phyloP scores from a whole-genome alignment of 1,140 invertebrate species.

The Penaeus vannamei region DNA sequence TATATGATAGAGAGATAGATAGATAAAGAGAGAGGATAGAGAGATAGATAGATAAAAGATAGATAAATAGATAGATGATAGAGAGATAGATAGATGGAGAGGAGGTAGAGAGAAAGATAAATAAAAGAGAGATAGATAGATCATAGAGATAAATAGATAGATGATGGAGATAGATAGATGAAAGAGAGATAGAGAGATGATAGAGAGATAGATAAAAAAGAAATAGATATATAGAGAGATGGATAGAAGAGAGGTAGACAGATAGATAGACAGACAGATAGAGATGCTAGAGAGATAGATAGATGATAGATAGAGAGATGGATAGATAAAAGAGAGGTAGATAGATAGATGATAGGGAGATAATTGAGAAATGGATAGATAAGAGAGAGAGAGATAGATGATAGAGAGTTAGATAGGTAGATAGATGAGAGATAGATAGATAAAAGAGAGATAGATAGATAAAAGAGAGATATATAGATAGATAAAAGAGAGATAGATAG shows the following conservation, averaged over 20 bases:
- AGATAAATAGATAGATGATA: background rate
- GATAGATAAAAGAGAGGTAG: background rate
- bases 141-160: too few species aligned
- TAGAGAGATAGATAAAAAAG: background rate
- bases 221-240: too few species aligned
- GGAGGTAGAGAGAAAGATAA: too few species aligned
- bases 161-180: too few species aligned
- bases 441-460: too few species aligned
- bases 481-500: too few species aligned
- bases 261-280: background rate
- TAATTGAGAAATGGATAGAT: too few species aligned
- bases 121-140: too few species aligned
- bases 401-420: too few species aligned
- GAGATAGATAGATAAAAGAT: background rate
- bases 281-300: slow-evolving; percentile 18
- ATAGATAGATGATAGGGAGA: too few species aligned
- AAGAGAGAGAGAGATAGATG: background rate
- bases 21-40: background rate
- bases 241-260: slow-evolving; percentile 4
- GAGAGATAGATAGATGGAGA: background rate
- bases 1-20: background rate
- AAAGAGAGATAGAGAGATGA: background rate
- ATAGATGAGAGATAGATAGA: too few species aligned
- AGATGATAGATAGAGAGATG: background rate
- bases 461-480: too few species aligned